Conservation (phyloP, 2,797 vertebrate species). For the Erethizon dorsatum region DNA sequence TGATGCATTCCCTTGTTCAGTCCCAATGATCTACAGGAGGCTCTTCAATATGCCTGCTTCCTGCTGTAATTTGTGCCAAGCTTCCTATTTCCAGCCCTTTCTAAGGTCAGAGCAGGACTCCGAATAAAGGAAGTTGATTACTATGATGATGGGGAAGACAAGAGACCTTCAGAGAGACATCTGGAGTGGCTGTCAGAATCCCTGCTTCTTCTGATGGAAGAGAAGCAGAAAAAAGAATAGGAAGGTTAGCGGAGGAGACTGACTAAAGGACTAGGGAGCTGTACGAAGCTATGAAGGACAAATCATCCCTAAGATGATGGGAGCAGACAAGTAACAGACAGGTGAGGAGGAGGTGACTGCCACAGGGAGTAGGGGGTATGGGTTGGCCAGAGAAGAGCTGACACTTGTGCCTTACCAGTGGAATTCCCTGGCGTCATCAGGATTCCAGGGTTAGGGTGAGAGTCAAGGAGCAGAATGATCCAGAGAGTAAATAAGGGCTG, state of each 20-base stretch:
- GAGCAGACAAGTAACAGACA: not conserved
- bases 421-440: not conserved
- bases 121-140: conserved; percentile 26
- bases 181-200: not conserved
- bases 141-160: not conserved
- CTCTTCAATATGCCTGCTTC: not conserved
- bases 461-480: not conserved
- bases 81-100: not conserved
- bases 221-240: not conserved
- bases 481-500: not conserved
- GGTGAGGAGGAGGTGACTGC: not conserved
- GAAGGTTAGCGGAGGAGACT: not conserved
- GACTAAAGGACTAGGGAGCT: not conserved
- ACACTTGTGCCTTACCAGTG: not conserved
- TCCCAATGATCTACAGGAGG: not conserved
- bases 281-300: not conserved
- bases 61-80: not conserved
- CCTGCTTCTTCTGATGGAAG: not conserved
- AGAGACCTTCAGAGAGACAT: not conserved
- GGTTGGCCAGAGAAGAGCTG: not conserved
- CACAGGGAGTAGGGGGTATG: fast-evolving
- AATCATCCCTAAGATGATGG: not conserved
- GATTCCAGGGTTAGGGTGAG: not conserved
- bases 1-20: not conserved
- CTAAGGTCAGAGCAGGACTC: not conserved